These are phyloP conservation scores for Sebastes goodei DNA, from an alignment of 2,797 vertebrate species.

Conservation along the genomic window DNA sequence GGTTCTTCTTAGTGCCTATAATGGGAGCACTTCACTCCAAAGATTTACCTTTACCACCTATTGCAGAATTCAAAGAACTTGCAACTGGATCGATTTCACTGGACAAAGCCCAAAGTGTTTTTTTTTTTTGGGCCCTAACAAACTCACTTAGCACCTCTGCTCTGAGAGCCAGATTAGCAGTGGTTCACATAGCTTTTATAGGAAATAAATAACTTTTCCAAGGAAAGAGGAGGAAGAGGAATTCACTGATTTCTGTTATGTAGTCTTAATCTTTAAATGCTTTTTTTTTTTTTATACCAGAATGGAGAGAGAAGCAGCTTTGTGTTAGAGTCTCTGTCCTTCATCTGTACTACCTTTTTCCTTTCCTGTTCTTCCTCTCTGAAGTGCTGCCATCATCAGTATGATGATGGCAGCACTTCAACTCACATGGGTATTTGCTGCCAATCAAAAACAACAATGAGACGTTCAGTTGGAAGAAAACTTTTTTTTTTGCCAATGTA, in stretches of 20 bases:
- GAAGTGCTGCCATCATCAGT: conserved; percentile 72
- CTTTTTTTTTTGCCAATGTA: conserved; percentile 82
- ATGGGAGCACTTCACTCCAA: conserved; percentile 96
- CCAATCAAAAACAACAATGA: conserved; percentile 79
- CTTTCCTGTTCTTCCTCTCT: conserved; percentile 30
- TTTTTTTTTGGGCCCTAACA: conserved; percentile 37
- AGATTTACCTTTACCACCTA: conserved; percentile 91
- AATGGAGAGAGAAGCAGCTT: conserved; percentile 49
- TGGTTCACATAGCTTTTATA: conserved; percentile 80
- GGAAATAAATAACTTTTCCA: conserved; percentile 54
- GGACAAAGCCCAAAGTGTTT: conserved; percentile 48
- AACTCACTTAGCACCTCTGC: conserved; percentile 73
- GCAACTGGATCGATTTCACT: conserved; percentile 60
- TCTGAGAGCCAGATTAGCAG: conserved; percentile 79
- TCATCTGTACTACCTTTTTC: conserved; percentile 22
- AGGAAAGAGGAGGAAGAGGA: conserved; percentile 72
- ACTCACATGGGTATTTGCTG: conserved; percentile 75
- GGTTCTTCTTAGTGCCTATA: conserved; percentile 97
- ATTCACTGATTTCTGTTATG: conserved; percentile 53
- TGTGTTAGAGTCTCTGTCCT: conserved; percentile 41
- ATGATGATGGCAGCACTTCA: conserved; percentile 82
- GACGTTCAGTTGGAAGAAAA: conserved; percentile 81
- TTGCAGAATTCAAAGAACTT: conserved; percentile 82
- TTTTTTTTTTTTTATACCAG: conserved; percentile 31
- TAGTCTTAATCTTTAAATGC: conserved; percentile 54